Conservation (phyloP, 2,113 vertebrate genomes). For the Drymodes brunneopygia region DNA sequence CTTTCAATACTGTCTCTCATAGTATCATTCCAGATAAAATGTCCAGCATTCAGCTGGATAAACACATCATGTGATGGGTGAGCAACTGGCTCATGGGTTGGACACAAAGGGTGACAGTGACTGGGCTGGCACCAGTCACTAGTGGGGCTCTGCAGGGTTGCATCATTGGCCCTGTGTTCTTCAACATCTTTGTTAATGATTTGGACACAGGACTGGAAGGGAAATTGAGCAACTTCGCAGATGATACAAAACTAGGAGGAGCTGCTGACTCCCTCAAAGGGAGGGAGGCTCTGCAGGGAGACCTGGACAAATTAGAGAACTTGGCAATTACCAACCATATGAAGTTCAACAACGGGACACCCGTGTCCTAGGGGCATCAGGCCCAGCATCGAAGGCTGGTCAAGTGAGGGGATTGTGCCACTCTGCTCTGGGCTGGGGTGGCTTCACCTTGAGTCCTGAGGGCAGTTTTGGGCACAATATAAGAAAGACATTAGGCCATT, state of each 20-base stretch:
- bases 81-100: not conserved
- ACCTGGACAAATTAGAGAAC: not conserved
- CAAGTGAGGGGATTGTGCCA: not conserved
- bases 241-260: not conserved
- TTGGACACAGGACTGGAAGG: not conserved
- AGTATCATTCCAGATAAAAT: not conserved
- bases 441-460: not conserved
- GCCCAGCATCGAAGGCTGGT: not conserved
- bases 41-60: not conserved
- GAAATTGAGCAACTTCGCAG: not conserved
- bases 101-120: not conserved
- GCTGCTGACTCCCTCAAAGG: not conserved
- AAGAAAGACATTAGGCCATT: too few species aligned
- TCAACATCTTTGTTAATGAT: not conserved
- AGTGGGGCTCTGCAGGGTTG: not conserved
- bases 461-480: not conserved
- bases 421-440: not conserved
- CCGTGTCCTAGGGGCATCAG: not conserved
- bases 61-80: not conserved
- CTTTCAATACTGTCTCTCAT: not conserved
- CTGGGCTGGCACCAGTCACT: not conserved
- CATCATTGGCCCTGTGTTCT: not conserved
- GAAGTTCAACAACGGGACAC: not conserved
- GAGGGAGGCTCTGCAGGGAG: not conserved
- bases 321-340: not conserved